Conservation (phyloP, 2,113 vertebrate species). For the Siniperca knerii region DNA sequence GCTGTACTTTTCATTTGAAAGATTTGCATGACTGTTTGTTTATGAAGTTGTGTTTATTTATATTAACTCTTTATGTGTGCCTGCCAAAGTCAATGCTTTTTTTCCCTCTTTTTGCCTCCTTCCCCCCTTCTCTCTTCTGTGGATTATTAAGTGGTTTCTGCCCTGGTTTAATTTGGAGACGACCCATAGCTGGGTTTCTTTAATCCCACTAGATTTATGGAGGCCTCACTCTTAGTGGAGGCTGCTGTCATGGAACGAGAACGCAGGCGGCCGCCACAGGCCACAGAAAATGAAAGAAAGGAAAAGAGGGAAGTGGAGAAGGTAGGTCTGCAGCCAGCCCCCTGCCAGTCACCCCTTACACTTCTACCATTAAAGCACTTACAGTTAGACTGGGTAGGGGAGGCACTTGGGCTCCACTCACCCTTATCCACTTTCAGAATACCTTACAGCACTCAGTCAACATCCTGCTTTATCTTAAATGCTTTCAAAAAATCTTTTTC, state of each 20-base stretch:
- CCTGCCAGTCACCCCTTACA: constrained; percentile 48
- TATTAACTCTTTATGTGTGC: constrained; percentile 12
- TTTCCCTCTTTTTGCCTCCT: not conserved
- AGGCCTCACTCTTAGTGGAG: constrained; percentile 15
- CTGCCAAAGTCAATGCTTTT: constrained; percentile 48
- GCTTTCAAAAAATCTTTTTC: constrained; percentile 37
- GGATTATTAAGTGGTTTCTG: constrained; percentile 70
- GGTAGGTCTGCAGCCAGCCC: constrained; percentile 42
- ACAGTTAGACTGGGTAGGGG: constrained; percentile 34
- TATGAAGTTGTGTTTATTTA: constrained; percentile 38
- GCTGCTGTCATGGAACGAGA: constrained; percentile 29
- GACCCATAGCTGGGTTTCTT: constrained; percentile 59
- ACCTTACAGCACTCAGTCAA: constrained; percentile 57
- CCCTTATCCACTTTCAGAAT: constrained; percentile 66
- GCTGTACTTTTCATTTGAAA: constrained; percentile 22
- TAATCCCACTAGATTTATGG: constrained; percentile 70
- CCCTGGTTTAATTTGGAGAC: constrained; percentile 65
- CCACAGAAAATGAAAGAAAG: constrained; percentile 31
- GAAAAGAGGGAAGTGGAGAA: constrained; percentile 23
- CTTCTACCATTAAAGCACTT: constrained; percentile 71
- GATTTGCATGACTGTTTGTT: constrained; percentile 40
- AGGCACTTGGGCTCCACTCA: constrained; percentile 51
- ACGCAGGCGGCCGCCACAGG: constrained; percentile 34
- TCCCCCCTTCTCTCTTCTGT: constrained; percentile 18
- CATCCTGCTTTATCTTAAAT: constrained; percentile 34